Evolutionary conservation across 2,113 vertebrate species (phyloP), one percentile per base, ranked within the genome.

Genomic region (Micronycteris hirsuta): DNA sequence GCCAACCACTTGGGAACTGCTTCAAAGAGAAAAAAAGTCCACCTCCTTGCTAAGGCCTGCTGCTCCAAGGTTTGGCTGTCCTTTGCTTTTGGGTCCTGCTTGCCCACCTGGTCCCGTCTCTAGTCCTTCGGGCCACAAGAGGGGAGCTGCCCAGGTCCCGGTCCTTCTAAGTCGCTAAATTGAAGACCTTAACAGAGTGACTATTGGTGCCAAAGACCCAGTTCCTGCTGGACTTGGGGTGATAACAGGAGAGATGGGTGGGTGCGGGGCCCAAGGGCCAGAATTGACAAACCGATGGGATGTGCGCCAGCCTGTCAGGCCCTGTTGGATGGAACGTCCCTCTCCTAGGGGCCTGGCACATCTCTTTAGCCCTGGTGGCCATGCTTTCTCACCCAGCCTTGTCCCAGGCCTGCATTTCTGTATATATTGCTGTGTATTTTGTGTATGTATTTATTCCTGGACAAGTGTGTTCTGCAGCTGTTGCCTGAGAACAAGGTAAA

Each of bases 341-440:
- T 63, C 13, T 49, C 36, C 84, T 26, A 56, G 43, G 68, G 68
- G 31, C 63, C 88, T 80, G 71, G 58, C 65, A 71, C 52, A 43
- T 56, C 24, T 49, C 45, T 78, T 49, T 24, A 26, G 10, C 58
- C 94, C 45, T 65, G 67, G 89, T 92, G 91, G 76, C 91, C 45
- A 28, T 43, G 84, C 77, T 89, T 76, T 68, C 71, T 96, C 80
- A 71, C 54, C 74, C 78, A 94, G 93, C 95, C 93, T 87, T 90
- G 77, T 84, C 71, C 87, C 80, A 54, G 90, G 96, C 88, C 87
- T 85, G 58, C 77, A 43, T 89, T 81, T 93, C 92, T 98, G 90
- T 97, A 97, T 95, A 97, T 97, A 97, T 68, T 96, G 91, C 93
- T 97, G 74, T 97, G 92, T 92, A 90, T 49, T 1, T 81, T 96